phyloP scores from a whole-genome alignment of 2,113 vertebrate genomes.

The Hemiscyllium ocellatum region DNA sequence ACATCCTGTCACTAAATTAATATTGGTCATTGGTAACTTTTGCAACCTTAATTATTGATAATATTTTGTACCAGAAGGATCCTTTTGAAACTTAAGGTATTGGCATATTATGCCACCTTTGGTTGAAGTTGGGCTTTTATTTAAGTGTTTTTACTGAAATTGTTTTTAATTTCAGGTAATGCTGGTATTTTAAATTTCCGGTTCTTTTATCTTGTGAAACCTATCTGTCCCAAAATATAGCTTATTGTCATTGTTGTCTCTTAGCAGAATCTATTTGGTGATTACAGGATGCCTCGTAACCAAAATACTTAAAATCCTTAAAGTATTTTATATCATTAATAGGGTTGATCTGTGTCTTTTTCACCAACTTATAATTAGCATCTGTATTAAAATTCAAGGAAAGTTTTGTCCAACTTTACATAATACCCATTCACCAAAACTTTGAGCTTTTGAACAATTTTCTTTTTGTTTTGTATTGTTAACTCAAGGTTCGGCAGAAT shows the following conservation, averaged over 20 bases:
- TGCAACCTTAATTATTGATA: background rate
- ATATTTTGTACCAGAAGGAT: background rate
- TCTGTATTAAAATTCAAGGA: background rate
- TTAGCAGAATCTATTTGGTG: background rate
- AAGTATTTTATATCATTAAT: background rate
- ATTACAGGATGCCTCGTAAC: background rate
- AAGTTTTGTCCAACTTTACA: background rate
- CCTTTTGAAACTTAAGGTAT: background rate
- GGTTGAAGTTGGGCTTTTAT: background rate
- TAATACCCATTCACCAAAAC: background rate
- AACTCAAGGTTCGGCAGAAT: too few relatives aligned
- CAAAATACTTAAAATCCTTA: background rate
- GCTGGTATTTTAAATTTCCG: background rate
- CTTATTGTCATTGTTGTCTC: too few relatives aligned
- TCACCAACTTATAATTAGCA: background rate
- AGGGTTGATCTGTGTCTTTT: background rate
- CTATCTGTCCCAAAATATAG: background rate
- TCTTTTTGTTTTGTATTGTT: background rate
- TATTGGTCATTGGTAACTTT: background rate
- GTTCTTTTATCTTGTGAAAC: background rate
- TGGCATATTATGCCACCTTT: background rate
- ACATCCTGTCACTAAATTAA: background rate
- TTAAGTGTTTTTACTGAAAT: background rate
- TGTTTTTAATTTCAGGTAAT: background rate
- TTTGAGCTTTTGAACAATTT: background rate